phyloP scores from a whole-genome alignment of 2,797 vertebrate species.

The Protosalanx chinensis region DNA sequence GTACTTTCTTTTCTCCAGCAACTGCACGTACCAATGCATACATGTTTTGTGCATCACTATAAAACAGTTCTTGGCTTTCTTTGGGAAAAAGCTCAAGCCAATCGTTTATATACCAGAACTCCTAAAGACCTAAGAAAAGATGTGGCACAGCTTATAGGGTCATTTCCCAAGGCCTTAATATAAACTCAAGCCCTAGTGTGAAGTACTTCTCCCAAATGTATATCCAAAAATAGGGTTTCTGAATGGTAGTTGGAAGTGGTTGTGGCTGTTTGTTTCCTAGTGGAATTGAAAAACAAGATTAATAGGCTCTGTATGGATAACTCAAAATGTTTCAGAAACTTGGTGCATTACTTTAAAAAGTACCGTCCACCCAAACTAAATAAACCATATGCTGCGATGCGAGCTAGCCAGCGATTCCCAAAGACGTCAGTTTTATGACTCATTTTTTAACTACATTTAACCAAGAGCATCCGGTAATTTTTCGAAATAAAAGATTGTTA shows the following conservation, averaged over 20 bases:
- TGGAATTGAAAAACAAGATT: too few relatives aligned
- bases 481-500: too few relatives aligned
- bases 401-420: too few relatives aligned
- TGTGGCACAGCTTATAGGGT: not conserved
- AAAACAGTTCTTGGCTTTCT: not conserved
- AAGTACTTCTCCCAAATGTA: not conserved
- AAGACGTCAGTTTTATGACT: too few relatives aligned
- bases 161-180: not conserved
- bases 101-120: too few relatives aligned
- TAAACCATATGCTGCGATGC: constrained; percentile 22
- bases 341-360: not conserved
- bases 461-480: too few relatives aligned
- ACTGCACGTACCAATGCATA: too few relatives aligned
- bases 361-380: constrained; percentile 17
- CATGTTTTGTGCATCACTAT: not conserved
- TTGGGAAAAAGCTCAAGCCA: not conserved
- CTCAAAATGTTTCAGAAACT: too few relatives aligned
- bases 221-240: not conserved
- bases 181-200: not conserved
- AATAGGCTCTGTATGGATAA: too few relatives aligned
- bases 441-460: too few relatives aligned
- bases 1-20: not conserved
- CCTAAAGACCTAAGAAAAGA: not conserved
- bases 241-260: too few relatives aligned
- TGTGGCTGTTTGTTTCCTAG: too few relatives aligned